Percentiles rank a stretch among this genome's conserved stretches.
phyloP scores from a whole-genome alignment of 2,888 invertebrate genomes.

The Synanthedon formicaeformis region DNA sequence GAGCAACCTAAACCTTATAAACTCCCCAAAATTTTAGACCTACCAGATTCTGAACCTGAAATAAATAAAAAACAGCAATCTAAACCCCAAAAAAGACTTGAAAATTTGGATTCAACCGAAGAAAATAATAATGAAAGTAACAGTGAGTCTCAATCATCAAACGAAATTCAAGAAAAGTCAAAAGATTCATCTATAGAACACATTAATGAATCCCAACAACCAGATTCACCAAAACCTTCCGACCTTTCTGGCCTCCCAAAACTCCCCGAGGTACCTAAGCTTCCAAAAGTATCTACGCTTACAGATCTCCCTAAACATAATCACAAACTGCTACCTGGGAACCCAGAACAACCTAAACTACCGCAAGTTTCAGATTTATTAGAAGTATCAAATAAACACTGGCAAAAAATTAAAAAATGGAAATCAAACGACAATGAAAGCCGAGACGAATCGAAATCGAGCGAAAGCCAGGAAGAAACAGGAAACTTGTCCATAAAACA shows the following conservation, averaged over 20 bases:
- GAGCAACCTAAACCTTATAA: no score
- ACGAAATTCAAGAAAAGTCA: no score
- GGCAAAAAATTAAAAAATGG: neutral
- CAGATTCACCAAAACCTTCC: conserved; percentile 1
- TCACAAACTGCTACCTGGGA: neutral
- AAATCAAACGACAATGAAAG: neutral
- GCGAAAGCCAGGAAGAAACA: neutral
- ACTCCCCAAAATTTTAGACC: no score
- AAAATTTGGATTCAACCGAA: no score
- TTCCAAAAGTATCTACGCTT: neutral
- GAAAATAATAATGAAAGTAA: no score
- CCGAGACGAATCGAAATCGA: neutral
- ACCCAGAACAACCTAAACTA: neutral
- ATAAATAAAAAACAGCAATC: no score
- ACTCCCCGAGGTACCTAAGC: conserved; percentile 9
- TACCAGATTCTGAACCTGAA: no score
- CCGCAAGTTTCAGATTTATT: neutral
- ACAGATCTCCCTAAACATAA: neutral
- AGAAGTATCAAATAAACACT: neutral
- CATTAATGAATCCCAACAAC: neutral
- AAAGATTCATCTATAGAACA: no score
- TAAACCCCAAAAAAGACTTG: no score
- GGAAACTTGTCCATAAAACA: no score
- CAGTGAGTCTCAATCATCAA: no score
- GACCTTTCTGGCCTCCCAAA: conserved; percentile 2